Evolutionary conservation across 30 jellyfish, hydroid and myxozoan genomes (phyloP).

Genomic region (Hydractinia echinata): DNA sequence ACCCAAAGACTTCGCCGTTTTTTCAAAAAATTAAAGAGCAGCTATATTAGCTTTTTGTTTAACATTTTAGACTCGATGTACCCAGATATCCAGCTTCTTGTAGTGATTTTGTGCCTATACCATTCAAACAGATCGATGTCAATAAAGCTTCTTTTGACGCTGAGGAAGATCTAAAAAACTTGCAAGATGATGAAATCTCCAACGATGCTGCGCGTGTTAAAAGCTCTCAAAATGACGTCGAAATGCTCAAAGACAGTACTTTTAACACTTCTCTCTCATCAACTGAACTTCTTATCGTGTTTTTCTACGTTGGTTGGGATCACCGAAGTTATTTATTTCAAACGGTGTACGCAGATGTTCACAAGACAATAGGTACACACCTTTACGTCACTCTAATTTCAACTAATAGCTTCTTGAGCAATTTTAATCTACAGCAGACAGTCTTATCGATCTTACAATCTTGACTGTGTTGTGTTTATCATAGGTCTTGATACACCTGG

Average conservation of each 20-base stretch:
- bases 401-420: background rate
- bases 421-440: background rate
- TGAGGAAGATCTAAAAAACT: background rate
- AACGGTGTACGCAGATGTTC: background rate
- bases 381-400: background rate
- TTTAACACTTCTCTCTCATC: background rate
- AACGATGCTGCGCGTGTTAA: background rate
- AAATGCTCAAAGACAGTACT: background rate
- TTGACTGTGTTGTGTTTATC: background rate
- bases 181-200: conserved; percentile 6
- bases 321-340: conserved; percentile 10
- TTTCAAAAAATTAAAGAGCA: background rate
- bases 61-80: background rate
- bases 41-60: background rate
- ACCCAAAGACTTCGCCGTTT: background rate
- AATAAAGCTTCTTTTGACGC: background rate
- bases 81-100: background rate
- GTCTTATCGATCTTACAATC: background rate
- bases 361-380: conserved; percentile 1
- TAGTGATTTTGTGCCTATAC: background rate
- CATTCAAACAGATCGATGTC: background rate
- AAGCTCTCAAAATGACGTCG: background rate
- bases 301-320: conserved; percentile 4
- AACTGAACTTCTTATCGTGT: background rate
- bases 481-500: conserved; percentile 15